Conservation (phyloP, 1,140 invertebrate genomes). For the Drosophila ohnishii region DNA sequence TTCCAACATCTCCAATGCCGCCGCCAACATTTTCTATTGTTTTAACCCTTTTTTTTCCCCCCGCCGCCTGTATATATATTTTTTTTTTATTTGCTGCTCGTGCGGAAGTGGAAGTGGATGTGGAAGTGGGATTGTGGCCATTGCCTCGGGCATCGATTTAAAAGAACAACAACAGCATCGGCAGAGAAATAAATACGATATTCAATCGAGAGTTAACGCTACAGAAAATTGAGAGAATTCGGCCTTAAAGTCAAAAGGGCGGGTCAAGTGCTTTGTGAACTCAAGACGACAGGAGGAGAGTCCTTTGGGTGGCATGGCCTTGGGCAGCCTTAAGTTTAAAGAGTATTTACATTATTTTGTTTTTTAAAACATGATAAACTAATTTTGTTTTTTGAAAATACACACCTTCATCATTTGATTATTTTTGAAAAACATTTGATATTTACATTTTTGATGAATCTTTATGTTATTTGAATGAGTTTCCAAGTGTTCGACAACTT, state of each 20-base stretch:
- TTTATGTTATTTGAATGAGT: no score
- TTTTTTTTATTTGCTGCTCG: conserved; percentile 53
- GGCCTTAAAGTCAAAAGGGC: conserved; percentile 7
- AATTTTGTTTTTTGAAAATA: no score
- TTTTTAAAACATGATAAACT: neutral
- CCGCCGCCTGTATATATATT: neutral
- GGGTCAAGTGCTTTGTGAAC: conserved; percentile 10
- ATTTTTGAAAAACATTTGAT: no score
- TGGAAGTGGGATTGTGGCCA: conserved; percentile 63
- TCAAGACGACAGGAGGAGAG: neutral
- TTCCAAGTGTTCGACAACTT: no score
- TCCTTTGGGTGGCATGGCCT: neutral
- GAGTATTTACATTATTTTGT: neutral
- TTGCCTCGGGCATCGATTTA: conserved; percentile 65
- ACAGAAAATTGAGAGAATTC: conserved; percentile 29
- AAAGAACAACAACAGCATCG: conserved; percentile 15
- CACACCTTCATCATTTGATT: no score
- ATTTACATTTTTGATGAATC: no score
- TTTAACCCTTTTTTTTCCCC: conserved; percentile 72
- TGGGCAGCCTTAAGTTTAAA: neutral
- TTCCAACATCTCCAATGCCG: conserved; percentile 14
- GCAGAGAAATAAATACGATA: conserved; percentile 16
- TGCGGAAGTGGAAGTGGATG: conserved; percentile 59
- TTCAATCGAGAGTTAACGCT: conserved; percentile 56
- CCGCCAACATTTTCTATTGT: conserved; percentile 71